These are phyloP conservation scores for Galaxea fascicularis DNA, from an alignment of 92 coral and sea anemone genomes.

Conservation along the genomic window DNA sequence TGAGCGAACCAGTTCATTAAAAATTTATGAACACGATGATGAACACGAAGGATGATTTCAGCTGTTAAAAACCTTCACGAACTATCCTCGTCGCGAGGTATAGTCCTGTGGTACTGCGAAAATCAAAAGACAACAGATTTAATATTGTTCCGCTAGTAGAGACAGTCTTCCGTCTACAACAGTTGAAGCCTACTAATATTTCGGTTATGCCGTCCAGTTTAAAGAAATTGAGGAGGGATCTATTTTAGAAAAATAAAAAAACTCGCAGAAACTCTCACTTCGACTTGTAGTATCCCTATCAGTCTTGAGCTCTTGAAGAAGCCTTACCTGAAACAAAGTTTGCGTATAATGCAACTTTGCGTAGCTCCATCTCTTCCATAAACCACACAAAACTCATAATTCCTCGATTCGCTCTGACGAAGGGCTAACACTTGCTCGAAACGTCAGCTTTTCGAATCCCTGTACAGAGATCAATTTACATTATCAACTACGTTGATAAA, in stretches of 20 bases:
- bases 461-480: too few species aligned
- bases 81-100: conserved; percentile 9
- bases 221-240: not conserved
- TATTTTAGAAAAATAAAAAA: not conserved
- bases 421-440: too few species aligned
- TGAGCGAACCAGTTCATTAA: conserved; percentile 17
- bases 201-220: not conserved
- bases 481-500: too few species aligned
- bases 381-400: too few species aligned
- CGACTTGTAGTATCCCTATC: too few species aligned
- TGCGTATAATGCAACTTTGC: too few species aligned
- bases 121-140: not conserved
- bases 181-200: conserved; percentile 2
- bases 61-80: conserved; percentile 17
- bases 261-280: not conserved
- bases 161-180: not conserved
- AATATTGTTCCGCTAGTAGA: not conserved
- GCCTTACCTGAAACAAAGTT: too few species aligned
- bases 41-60: conserved; percentile 24
- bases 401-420: too few species aligned
- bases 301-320: too few species aligned
- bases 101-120: not conserved
- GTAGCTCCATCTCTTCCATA: too few species aligned
- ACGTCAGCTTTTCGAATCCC: too few species aligned
- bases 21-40: conserved; percentile 24